Evolutionary conservation across 1,140 invertebrate species (phyloP).

Genomic region (Palaemon carinicauda): DNA sequence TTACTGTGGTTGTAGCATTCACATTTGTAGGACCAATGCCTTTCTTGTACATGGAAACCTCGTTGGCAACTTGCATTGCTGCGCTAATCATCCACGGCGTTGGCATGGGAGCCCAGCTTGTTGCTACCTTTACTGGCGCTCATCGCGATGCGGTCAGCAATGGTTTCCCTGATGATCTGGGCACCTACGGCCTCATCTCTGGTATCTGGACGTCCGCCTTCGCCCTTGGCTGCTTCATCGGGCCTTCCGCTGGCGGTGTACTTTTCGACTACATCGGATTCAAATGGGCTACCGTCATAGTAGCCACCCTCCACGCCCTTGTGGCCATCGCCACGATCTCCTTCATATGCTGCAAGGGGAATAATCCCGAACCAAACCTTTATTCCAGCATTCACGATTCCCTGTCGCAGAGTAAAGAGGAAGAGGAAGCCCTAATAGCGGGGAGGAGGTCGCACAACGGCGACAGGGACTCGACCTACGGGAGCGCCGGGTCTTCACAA

Average conservation of each 20-base stretch:
- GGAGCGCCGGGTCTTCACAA: slow-evolving; percentile 35
- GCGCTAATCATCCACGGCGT: slow-evolving; percentile 80
- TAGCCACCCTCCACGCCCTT: slow-evolving; percentile 63
- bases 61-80: slow-evolving; percentile 66
- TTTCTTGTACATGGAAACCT: slow-evolving; percentile 45
- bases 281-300: slow-evolving; percentile 75
- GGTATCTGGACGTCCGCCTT: slow-evolving; percentile 86
- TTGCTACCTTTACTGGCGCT: slow-evolving; percentile 83
- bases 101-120: slow-evolving; percentile 81
- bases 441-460: too few relatives aligned
- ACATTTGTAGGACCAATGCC: slow-evolving; percentile 74
- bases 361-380: not conserved
- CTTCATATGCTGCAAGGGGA: slow-evolving; percentile 8
- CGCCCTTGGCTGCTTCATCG: slow-evolving; percentile 84
- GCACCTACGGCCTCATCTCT: slow-evolving; percentile 84
- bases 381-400: slow-evolving; percentile 7
- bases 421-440: not conserved
- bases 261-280: slow-evolving; percentile 80
- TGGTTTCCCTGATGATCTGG: slow-evolving; percentile 80
- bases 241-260: slow-evolving; percentile 79
- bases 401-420: slow-evolving; percentile 9
- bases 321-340: slow-evolving; percentile 20
- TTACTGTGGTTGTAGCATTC: slow-evolving; percentile 74
- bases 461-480: slow-evolving; percentile 42
- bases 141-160: slow-evolving; percentile 75